Conservation (phyloP, 2,888 invertebrate species). For the Himalopsyche tibetana region DNA sequence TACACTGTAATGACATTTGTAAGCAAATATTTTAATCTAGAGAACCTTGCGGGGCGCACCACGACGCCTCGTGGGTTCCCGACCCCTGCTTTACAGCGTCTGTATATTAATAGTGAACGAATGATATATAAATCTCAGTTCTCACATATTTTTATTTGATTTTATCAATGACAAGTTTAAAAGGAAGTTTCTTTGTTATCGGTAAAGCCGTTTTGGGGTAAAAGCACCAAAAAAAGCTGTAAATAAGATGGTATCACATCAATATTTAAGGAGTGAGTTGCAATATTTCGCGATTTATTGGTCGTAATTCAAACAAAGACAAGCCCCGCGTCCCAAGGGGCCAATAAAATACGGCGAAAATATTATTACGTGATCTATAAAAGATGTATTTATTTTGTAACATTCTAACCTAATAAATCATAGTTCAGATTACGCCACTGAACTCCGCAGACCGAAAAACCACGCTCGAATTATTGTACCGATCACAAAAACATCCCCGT, state of each 20-base stretch:
- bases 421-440: constrained; percentile 54
- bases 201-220: constrained; percentile 6
- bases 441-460: constrained; percentile 39
- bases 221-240: constrained; percentile 4
- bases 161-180: constrained; percentile 21
- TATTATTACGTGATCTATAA: constrained; percentile 62
- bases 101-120: too few relatives aligned
- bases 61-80: too few relatives aligned
- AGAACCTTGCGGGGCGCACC: too few relatives aligned
- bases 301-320: constrained; percentile 55
- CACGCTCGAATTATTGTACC: constrained; percentile 26
- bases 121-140: background rate
- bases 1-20: too few relatives aligned
- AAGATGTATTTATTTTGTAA: constrained; percentile 63
- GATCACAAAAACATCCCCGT: constrained; percentile 31
- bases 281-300: constrained; percentile 60
- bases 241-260: constrained; percentile 34
- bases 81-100: too few relatives aligned
- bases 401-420: constrained; percentile 60
- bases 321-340: constrained; percentile 56
- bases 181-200: constrained; percentile 2
- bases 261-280: constrained; percentile 37
- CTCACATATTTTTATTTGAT: background rate
- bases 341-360: constrained; percentile 61
- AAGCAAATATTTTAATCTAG: too few relatives aligned